Conservation (phyloP, 1,140 invertebrate species). For the Euura lappo region DNA sequence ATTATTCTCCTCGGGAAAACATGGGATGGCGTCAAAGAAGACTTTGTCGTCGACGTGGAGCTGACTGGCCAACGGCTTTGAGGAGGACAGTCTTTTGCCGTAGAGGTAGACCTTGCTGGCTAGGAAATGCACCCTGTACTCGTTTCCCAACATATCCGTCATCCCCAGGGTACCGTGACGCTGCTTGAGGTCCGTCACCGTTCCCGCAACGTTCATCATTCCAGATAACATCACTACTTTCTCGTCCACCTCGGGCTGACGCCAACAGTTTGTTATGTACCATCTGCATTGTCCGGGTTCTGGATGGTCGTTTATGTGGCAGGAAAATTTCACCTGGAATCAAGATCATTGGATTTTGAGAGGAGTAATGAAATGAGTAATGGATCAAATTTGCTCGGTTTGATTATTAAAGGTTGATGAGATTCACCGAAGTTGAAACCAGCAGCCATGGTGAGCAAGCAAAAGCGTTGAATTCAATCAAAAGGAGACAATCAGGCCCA, state of each 20-base stretch:
- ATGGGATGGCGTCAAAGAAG: constrained; percentile 42
- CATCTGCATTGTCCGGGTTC: constrained; percentile 22
- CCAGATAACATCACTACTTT: constrained; percentile 22
- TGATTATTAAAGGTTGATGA: background rate
- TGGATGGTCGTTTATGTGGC: constrained; percentile 27
- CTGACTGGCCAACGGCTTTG: constrained; percentile 25
- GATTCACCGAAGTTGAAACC: background rate
- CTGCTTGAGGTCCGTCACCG: constrained; percentile 24
- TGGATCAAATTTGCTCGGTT: constrained; percentile 8
- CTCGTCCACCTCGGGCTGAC: background rate
- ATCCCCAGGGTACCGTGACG: constrained; percentile 35
- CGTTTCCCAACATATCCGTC: constrained; percentile 11
- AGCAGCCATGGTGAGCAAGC: too few relatives aligned
- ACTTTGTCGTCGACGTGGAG: constrained; percentile 29
- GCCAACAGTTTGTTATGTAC: constrained; percentile 32
- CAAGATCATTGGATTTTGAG: constrained; percentile 9
- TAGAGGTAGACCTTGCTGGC: constrained; percentile 38
- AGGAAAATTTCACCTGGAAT: constrained; percentile 38
- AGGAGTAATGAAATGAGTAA: background rate
- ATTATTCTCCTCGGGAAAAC: constrained; percentile 34
- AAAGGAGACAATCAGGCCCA: too few relatives aligned
- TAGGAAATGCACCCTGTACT: constrained; percentile 32
- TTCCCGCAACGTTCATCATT: constrained; percentile 27
- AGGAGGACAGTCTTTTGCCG: constrained; percentile 35
- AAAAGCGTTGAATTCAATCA: too few relatives aligned